A percentile compares a stretch with the other conserved stretches of the same genome.
Evolutionary conservation across 2,888 invertebrate genomes (phyloP).

Genomic region (Leptarthrus brevirostris): DNA sequence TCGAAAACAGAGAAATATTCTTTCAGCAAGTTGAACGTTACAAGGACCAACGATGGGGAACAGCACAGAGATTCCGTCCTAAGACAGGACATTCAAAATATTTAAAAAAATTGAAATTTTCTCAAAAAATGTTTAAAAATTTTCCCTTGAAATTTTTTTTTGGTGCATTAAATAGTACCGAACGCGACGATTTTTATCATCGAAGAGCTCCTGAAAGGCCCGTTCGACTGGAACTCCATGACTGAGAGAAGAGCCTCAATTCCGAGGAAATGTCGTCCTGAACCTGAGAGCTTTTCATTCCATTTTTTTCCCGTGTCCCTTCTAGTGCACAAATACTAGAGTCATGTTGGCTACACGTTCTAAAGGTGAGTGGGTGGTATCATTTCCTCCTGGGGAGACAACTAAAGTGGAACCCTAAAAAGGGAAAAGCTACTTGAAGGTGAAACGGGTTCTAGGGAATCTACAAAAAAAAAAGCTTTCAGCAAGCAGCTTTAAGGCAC

Average conservation of each 20-base stretch:
- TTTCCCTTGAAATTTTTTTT: too few relatives aligned
- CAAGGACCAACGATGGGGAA: too few relatives aligned
- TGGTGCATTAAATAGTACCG: conserved; percentile 39
- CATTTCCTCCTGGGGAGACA: too few relatives aligned
- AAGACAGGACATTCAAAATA: too few relatives aligned
- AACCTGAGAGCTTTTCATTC: conserved; percentile 5
- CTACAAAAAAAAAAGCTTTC: conserved; percentile 9
- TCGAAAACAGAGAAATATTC: too few relatives aligned
- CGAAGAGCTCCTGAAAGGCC: conserved; percentile 60
- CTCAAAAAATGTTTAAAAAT: too few relatives aligned
- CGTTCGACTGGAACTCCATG: conserved; percentile 67
- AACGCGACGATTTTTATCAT: conserved; percentile 39
- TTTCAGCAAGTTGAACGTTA: too few relatives aligned
- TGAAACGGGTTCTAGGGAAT: not conserved
- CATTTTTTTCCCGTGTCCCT: not conserved
- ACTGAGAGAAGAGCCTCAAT: conserved; percentile 58
- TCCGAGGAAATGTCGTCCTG: not conserved
- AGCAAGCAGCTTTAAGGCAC: not conserved
- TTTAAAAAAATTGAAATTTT: too few relatives aligned
- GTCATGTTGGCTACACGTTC: not conserved
- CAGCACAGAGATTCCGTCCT: too few relatives aligned
- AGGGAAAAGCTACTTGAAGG: not conserved
- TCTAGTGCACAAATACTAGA: not conserved
- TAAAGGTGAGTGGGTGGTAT: conserved; percentile 22
- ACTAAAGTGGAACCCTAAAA: not conserved